Percentiles rank a stretch among this genome's conserved stretches.
Evolutionary conservation across 2,888 invertebrate genomes (phyloP).

Genomic region (Ypsolopha scabrella): DNA sequence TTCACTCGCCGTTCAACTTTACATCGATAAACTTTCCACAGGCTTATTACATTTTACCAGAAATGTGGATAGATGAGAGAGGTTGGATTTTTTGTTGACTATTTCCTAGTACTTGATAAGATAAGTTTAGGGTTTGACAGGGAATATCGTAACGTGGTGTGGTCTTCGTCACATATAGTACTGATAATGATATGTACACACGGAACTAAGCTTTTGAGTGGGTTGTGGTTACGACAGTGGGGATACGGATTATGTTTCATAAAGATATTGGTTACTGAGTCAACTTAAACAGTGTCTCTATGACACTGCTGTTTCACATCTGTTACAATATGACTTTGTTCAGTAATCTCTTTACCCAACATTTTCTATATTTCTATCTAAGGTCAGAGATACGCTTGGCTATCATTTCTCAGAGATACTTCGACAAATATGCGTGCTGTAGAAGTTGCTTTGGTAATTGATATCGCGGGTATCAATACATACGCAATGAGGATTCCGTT

Average conservation of each 20-base stretch:
- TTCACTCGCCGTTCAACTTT: background rate
- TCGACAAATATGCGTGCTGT: constrained; percentile 20
- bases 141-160: background rate
- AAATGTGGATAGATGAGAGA: background rate
- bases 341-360: too few relatives aligned
- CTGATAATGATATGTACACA: background rate
- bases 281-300: background rate
- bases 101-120: background rate
- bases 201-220: background rate
- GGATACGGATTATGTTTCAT: too few relatives aligned
- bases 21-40: background rate
- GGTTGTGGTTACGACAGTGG: background rate
- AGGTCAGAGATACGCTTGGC: constrained; percentile 27
- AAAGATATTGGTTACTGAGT: too few relatives aligned
- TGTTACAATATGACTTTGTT: too few relatives aligned
- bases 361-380: constrained; percentile 1
- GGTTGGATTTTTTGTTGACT: background rate
- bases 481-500: constrained; percentile 26
- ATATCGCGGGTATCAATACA: constrained; percentile 28
- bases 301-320: too few relatives aligned
- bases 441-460: constrained; percentile 40
- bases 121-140: background rate
- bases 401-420: too few relatives aligned
- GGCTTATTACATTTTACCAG: background rate
- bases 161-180: background rate